Evolutionary conservation across 1,140 invertebrate genomes (phyloP), one percentile per base, ranked within the genome.

Genomic region (Branchinecta lindahli): DNA sequence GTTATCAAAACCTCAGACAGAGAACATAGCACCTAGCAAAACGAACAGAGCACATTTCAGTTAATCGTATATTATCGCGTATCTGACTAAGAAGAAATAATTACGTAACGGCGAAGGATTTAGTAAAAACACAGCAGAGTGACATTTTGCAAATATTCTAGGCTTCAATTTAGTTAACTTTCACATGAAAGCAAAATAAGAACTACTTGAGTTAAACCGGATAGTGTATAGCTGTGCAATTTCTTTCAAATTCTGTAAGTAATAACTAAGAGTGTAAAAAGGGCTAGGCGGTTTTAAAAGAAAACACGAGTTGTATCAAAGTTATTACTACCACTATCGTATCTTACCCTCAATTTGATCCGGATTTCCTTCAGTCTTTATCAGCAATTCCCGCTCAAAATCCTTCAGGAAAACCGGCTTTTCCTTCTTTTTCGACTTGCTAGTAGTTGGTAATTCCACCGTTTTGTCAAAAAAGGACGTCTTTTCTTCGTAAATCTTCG

Each of bases 401-500:
- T 94, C 91, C 75, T 87, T 86, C 15, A 94, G 75, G 52, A 80
- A 86, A 66, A 92, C 78, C 1, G 85, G 82, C 75, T 90, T 81
- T 61, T 79, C 75, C 70, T 80, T 79, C 15, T 78, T 77, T 72
- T 84, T 79, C 70, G 74, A 76, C 52, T 73, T 75, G 12, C 74
- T 74, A 46, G 15, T n/a, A 68, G n/a, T 45, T 9, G 3, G 20
- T 9, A n/a, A 68, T 46, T 45, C 65, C 18, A 73, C 73, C 44
- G 69, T 73, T 33, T 84, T 77, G 72, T 84, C 78, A 79, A 94
- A 96, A 77, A 92, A 95, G 66, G 82, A 85, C 10, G 83, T 80
- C 71, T 85, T 82, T 68, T 86, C 82, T 75, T 95, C 84, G 80
- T 96, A 96, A 73, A 95, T 94, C 74, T 83, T 84, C 0, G 92